Percentiles rank a stretch among this genome's conserved stretches.
Conservation (phyloP, 2,113 vertebrate genomes). For the Apodemus sylvaticus region DNA sequence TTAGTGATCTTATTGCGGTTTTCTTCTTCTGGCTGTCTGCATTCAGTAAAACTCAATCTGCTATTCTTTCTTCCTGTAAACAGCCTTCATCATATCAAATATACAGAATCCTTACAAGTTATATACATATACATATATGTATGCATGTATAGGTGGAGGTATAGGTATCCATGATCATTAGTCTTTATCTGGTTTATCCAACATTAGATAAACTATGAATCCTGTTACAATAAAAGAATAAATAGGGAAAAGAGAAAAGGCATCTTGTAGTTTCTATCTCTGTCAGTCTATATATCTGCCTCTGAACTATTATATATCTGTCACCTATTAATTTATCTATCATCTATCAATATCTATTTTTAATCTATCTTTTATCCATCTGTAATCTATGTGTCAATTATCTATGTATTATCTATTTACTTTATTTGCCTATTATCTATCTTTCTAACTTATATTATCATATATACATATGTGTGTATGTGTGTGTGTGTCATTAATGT, state of each 20-base stretch:
- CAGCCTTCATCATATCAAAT: not conserved
- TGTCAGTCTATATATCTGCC: too few species aligned
- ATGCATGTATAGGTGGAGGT: too few species aligned
- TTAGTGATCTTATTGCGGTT: not conserved
- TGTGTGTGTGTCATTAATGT: too few species aligned
- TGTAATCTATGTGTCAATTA: not conserved
- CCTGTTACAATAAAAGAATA: not conserved
- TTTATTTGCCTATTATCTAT: not conserved
- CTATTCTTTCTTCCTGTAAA: not conserved
- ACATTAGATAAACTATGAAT: not conserved
- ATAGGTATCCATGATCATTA: not conserved
- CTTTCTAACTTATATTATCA: not conserved
- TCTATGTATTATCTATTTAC: not conserved
- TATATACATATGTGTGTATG: too few species aligned
- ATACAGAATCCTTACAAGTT: not conserved
- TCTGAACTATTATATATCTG: not conserved
- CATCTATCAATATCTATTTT: not conserved
- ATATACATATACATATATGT: too few species aligned
- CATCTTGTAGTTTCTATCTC: not conserved
- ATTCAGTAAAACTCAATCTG: not conserved
- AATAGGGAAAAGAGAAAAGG: not conserved
- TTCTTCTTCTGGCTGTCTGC: not conserved
- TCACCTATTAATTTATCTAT: not conserved
- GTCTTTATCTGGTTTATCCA: not conserved
- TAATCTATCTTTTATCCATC: not conserved